A percentile compares a stretch with the other conserved stretches of the same genome.
These are phyloP conservation scores for Sinocyclocheilus grahami DNA, from an alignment of 2,113 vertebrate species.

Conservation along the genomic window DNA sequence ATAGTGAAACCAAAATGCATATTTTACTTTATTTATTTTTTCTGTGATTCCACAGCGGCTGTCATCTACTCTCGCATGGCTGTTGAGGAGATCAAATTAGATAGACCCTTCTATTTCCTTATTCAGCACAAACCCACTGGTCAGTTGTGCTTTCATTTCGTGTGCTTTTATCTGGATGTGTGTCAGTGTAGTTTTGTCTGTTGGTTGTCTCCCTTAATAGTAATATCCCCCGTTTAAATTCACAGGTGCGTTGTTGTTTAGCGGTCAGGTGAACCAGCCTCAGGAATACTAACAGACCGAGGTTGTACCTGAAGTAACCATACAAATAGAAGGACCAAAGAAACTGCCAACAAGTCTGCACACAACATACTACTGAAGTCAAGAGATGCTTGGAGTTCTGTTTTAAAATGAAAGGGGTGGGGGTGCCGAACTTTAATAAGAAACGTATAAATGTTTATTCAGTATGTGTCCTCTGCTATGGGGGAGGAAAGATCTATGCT, in stretches of 20 bases:
- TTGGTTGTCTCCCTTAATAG: background rate
- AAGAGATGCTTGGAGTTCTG: background rate
- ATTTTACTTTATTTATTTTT: background rate
- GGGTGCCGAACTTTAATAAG: background rate
- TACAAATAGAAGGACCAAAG: conserved; percentile 26
- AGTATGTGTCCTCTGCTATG: background rate
- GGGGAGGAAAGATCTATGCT: background rate
- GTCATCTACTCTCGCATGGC: conserved; percentile 84
- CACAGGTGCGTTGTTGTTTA: conserved; percentile 82
- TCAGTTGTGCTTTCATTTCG: conserved; percentile 55
- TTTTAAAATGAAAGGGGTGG: background rate
- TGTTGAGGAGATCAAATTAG: conserved; percentile 78
- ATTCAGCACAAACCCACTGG: conserved; percentile 86
- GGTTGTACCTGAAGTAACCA: background rate
- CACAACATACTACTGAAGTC: conserved; percentile 57
- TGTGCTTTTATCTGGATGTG: too few species aligned
- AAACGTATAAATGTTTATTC: conserved; percentile 1
- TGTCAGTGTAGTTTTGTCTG: too few species aligned
- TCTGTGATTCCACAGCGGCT: conserved; percentile 67
- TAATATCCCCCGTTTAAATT: conserved; percentile 10
- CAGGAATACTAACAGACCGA: conserved; percentile 51
- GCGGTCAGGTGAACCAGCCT: conserved; percentile 82
- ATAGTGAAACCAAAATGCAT: background rate
- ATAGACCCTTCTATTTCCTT: conserved; percentile 85
- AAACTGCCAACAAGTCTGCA: conserved; percentile 1